Evolutionary conservation across 2,797 vertebrate species (phyloP).

Genomic region (Enteromius unitaeniatus): DNA sequence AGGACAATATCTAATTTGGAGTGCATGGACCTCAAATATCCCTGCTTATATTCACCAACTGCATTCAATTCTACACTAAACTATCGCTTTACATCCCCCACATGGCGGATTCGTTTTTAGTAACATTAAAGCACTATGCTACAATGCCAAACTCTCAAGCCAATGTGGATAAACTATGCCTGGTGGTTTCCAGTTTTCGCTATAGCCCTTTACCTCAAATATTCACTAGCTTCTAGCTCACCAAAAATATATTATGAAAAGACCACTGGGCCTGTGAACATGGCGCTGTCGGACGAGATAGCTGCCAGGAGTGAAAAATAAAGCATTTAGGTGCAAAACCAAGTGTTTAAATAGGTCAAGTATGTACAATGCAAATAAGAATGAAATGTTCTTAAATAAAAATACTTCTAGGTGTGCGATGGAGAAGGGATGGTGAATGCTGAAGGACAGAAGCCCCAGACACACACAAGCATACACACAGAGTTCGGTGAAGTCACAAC

Average conservation of each 20-base stretch:
- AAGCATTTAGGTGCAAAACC: conserved; percentile 53
- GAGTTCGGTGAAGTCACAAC: conserved; percentile 38
- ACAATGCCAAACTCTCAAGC: neutral
- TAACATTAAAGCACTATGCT: neutral
- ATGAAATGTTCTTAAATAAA: conserved; percentile 48
- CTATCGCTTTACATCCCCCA: neutral
- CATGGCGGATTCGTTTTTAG: neutral
- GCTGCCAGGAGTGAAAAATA: conserved; percentile 50
- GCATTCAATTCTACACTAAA: neutral
- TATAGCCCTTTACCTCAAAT: neutral
- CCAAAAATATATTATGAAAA: neutral
- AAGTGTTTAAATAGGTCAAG: conserved; percentile 26
- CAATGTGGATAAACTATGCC: neutral
- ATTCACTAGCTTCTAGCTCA: neutral
- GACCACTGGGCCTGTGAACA: conserved; percentile 4
- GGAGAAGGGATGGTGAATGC: conserved; percentile 49
- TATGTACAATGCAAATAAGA: conserved; percentile 24
- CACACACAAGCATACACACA: conserved; percentile 46
- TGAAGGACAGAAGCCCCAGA: conserved; percentile 47
- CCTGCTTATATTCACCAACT: neutral
- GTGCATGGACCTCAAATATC: neutral
- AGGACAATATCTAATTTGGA: neutral
- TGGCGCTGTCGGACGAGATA: conserved; percentile 24
- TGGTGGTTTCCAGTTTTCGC: conserved; percentile 7
- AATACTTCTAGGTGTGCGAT: conserved; percentile 26